Base-by-base conservation (phyloP, 2,888 invertebrate genomes). In the Rhorus exstirpatorius region DNA sequence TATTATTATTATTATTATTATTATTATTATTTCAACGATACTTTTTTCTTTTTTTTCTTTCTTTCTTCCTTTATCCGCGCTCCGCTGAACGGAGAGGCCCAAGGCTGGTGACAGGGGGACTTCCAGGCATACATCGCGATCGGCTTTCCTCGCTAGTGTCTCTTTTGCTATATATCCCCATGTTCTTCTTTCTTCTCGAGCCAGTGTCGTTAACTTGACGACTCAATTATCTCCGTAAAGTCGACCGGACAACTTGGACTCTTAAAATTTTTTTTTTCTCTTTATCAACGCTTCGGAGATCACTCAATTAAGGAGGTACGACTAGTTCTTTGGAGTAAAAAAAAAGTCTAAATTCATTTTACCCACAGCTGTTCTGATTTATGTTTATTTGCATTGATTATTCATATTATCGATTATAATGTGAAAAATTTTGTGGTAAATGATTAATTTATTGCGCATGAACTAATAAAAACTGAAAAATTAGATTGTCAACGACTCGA, bases 141-240 rank as follows among this genome's bases (percentile, higher is more conserved):
- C 74, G 53, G 74, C 74, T 74, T 74, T 74, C 63, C 74, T 74
- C 63, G 53, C 24, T 60, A 3, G 3, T 31, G 3, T 31, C 31
- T 31, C 31, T 31, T 2, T 31, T 31, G 3, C 31, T 31, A 2
- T 6, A 3, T 12, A 21, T 53, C 10, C 44, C 44, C 17, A n/a
- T n/a, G 26, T 78, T 55, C 35, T 46, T 68, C 55, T 71, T 65
- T 68, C 24, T 61, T 53, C 61, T 68, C 38, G 24, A 38, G 76
- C 65, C 58, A 38, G 1, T 17, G 89, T 89, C 86, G 90, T 90
- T 90, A 89, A 88, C 84, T 84, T 87, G 86, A 89, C 88, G 87
- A 88, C 89, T 89, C 87, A 89, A 90, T 90, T 88, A 86, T 63
- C 72, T 35, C 44, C 21, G 41, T 2, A 21, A 19, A 8, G 14